phyloP scores from a whole-genome alignment of 2,888 invertebrate species.

The Nasonia oneida region DNA sequence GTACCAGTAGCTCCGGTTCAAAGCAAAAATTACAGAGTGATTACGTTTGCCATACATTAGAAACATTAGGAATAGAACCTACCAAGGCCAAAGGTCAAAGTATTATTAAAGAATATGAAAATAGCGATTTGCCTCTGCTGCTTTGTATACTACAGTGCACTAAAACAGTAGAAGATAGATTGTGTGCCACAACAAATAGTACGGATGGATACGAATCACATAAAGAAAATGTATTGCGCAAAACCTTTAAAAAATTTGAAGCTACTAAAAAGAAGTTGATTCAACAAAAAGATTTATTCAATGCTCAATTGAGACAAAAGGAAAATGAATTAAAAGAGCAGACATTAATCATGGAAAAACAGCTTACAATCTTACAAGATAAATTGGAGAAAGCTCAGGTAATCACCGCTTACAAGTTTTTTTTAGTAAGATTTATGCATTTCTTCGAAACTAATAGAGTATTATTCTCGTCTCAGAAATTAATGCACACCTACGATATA shows the following conservation, averaged over 20 bases:
- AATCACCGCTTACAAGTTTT: slow-evolving; percentile 18
- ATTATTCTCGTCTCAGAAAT: slow-evolving; percentile 65
- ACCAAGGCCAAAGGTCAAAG: slow-evolving; percentile 69
- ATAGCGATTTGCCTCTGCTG: slow-evolving; percentile 71
- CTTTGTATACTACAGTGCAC: slow-evolving; percentile 73
- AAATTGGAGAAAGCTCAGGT: slow-evolving; percentile 74
- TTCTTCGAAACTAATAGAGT: slow-evolving; percentile 12
- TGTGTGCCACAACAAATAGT: not conserved
- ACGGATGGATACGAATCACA: slow-evolving; percentile 3
- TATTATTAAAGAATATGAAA: slow-evolving; percentile 72
- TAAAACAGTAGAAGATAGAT: slow-evolving; percentile 59
- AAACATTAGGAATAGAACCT: slow-evolving; percentile 75
- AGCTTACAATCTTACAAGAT: slow-evolving; percentile 69
- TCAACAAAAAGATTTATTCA: slow-evolving; percentile 71
- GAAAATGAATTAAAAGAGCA: slow-evolving; percentile 72
- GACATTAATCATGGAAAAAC: slow-evolving; percentile 70
- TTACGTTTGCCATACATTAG: slow-evolving; percentile 74
- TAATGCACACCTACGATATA: slow-evolving; percentile 68
- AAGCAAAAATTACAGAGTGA: slow-evolving; percentile 73
- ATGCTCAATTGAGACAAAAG: slow-evolving; percentile 69
- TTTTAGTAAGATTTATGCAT: slow-evolving; percentile 3
- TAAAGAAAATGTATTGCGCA: slow-evolving; percentile 50
- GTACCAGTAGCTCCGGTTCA: slow-evolving; percentile 35
- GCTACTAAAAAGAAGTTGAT: slow-evolving; percentile 70
- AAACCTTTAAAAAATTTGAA: slow-evolving; percentile 64